Evolutionary conservation across 2,888 invertebrate species (phyloP).

Genomic region (Acleris emargana): DNA sequence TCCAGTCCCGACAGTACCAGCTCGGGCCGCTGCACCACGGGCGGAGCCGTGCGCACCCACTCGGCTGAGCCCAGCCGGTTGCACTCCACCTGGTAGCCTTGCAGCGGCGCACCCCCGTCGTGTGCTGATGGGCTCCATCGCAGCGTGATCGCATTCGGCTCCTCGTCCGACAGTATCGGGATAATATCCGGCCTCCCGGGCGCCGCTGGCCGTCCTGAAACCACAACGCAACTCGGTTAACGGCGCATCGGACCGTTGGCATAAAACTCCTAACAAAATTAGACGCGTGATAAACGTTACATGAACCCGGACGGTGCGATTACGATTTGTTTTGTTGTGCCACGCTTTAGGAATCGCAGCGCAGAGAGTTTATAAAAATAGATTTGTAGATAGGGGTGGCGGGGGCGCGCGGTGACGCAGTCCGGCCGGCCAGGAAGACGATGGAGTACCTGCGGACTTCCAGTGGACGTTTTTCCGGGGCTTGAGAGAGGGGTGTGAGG

Average conservation of each 20-base stretch:
- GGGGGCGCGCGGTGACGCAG: constrained; percentile 39
- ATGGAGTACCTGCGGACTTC: constrained; percentile 90
- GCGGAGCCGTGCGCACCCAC: constrained; percentile 92
- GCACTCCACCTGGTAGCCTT: constrained; percentile 91
- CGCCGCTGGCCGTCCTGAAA: constrained; percentile 89
- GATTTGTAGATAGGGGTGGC: constrained; percentile 56
- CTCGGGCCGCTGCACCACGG: constrained; percentile 88
- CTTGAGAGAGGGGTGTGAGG: constrained; percentile 75
- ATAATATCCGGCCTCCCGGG: constrained; percentile 93
- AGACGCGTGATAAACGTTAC: constrained; percentile 77
- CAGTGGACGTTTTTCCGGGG: constrained; percentile 92
- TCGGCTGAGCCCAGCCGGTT: constrained; percentile 88
- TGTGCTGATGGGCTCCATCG: constrained; percentile 91
- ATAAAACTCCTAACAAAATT: constrained; percentile 75
- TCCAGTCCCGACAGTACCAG: constrained; percentile 91
- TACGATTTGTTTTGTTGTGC: constrained; percentile 83
- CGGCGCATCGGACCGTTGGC: constrained; percentile 62
- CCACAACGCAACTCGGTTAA: constrained; percentile 40
- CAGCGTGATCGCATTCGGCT: constrained; percentile 92
- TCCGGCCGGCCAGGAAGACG: constrained; percentile 34
- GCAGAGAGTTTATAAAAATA: constrained; percentile 78
- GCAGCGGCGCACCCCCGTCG: constrained; percentile 94
- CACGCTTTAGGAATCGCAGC: constrained; percentile 75
- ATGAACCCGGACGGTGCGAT: constrained; percentile 70
- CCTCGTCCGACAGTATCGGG: constrained; percentile 87